A percentile compares a stretch with the other conserved stretches of the same genome.
Conservation (phyloP, 1,140 invertebrate species). For the Aphidius ervi region DNA sequence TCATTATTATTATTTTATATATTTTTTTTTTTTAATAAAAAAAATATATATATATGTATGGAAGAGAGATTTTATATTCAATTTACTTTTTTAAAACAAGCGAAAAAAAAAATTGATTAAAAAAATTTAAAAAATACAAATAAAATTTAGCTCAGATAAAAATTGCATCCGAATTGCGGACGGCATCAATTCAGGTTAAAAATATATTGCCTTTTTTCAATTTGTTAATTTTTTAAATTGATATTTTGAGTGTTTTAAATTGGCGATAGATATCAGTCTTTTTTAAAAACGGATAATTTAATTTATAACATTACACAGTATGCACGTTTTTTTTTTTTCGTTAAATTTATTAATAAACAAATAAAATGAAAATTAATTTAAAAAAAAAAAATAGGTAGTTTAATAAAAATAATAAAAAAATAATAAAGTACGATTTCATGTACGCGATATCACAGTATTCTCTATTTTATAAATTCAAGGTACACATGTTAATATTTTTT, state of each 20-base stretch:
- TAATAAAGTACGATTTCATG: constrained; percentile 29
- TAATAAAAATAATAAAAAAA: constrained; percentile 14
- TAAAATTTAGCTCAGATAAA: no score
- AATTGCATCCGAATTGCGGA: no score
- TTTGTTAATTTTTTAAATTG: constrained; percentile 29
- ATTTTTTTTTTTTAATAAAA: no score
- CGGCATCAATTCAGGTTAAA: no score
- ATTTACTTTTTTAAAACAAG: neutral
- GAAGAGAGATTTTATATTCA: no score
- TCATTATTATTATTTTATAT: no score
- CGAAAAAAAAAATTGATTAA: constrained; percentile 1
- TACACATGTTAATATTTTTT: constrained; percentile 35
- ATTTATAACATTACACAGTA: constrained; percentile 43
- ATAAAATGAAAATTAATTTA: constrained; percentile 1
- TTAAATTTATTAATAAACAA: constrained; percentile 37
- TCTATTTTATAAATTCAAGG: constrained; percentile 26
- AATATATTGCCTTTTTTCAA: constrained; percentile 22
- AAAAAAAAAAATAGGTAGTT: neutral
- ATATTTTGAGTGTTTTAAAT: constrained; percentile 47
- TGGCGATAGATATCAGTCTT: constrained; percentile 44
- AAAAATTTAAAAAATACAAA: no score
- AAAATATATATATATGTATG: no score
- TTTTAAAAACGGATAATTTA: constrained; percentile 37
- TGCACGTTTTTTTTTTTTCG: constrained; percentile 37
- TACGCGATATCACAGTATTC: constrained; percentile 54